A percentile compares a stretch with the other conserved stretches of the same genome.
These are phyloP conservation scores for Osmerus eperlanus DNA, from an alignment of 2,113 vertebrate species.

Conservation along the genomic window DNA sequence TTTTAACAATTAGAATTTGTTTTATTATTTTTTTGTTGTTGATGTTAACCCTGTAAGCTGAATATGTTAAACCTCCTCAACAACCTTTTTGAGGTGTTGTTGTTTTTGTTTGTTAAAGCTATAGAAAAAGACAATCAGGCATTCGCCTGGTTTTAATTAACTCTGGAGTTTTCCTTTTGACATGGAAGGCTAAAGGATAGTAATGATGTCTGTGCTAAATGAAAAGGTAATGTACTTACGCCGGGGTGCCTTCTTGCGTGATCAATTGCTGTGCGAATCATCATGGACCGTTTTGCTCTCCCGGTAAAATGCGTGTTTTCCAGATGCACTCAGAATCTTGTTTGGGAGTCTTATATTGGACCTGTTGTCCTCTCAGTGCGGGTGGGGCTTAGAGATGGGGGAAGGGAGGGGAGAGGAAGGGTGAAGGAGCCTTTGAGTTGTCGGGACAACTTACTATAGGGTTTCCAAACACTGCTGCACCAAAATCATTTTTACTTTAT, in stretches of 20 bases:
- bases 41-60: too few relatives aligned
- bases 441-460: not conserved
- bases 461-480: too few relatives aligned
- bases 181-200: not conserved
- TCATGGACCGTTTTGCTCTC: slow-evolving; percentile 13
- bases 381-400: slow-evolving; percentile 11
- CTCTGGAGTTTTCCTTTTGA: too few relatives aligned
- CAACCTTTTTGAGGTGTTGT: too few relatives aligned
- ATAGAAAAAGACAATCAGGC: too few relatives aligned
- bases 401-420: slow-evolving; percentile 29
- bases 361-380: slow-evolving; percentile 52
- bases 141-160: too few relatives aligned
- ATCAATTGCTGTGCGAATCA: slow-evolving; percentile 50
- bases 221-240: slow-evolving; percentile 50
- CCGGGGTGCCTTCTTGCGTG: slow-evolving; percentile 60
- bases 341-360: slow-evolving; percentile 27
- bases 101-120: too few relatives aligned
- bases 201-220: not conserved
- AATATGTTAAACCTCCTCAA: too few relatives aligned
- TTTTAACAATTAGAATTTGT: too few relatives aligned
- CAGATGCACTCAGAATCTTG: not conserved
- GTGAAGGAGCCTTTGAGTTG: slow-evolving; percentile 5
- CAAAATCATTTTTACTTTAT: too few relatives aligned
- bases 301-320: not conserved
- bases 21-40: too few relatives aligned